Conservation (phyloP, 1,140 invertebrate genomes). For the Ectropis grisescens region DNA sequence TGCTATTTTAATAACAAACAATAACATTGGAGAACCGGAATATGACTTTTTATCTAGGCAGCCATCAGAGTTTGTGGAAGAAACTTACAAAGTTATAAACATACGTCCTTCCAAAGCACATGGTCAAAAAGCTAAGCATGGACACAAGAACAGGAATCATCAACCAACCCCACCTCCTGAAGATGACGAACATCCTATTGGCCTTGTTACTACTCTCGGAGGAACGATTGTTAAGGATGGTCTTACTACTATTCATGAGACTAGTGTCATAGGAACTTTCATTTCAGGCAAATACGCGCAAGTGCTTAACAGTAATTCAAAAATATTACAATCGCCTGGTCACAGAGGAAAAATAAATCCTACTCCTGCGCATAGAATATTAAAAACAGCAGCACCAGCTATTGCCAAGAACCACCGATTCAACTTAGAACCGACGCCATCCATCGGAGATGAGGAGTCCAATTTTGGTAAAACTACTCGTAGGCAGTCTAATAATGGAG, state of each 20-base stretch:
- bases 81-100: conserved; percentile 77
- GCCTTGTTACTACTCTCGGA: conserved; percentile 83
- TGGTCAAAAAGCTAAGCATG: conserved; percentile 56
- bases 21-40: conserved; percentile 83
- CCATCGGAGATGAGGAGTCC: conserved; percentile 71
- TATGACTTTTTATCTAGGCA: conserved; percentile 87
- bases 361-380: conserved; percentile 75
- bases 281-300: conserved; percentile 90
- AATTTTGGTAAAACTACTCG: conserved; percentile 69
- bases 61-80: conserved; percentile 83
- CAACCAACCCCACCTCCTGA: conserved; percentile 46
- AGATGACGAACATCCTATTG: conserved; percentile 78
- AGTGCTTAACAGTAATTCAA: conserved; percentile 82
- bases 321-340: conserved; percentile 57
- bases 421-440: conserved; percentile 75
- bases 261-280: conserved; percentile 88
- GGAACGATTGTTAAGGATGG: conserved; percentile 88
- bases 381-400: conserved; percentile 80
- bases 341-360: conserved; percentile 74
- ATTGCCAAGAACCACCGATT: conserved; percentile 66
- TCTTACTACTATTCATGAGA: conserved; percentile 87
- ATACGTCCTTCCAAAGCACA: conserved; percentile 65
- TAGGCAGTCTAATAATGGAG: conserved; percentile 54
- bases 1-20: conserved; percentile 71
- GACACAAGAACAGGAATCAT: conserved; percentile 50